These are phyloP conservation scores for Oscheius sp. DNA, from an alignment of 1,140 invertebrate genomes.

Conservation along the genomic window DNA sequence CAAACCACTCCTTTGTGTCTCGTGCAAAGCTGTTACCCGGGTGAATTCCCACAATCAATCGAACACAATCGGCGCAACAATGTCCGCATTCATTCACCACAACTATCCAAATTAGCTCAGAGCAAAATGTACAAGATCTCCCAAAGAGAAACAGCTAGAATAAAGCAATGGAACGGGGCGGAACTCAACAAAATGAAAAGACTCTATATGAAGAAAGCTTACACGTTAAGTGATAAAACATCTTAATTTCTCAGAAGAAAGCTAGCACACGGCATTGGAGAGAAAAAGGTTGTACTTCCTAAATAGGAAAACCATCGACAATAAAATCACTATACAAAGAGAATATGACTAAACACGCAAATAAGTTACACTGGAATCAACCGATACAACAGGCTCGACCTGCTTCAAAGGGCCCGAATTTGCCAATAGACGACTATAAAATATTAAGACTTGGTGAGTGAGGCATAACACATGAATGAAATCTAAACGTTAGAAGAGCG, in stretches of 20 bases:
- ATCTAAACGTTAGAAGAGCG: no score
- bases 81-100: slow-evolving; percentile 6
- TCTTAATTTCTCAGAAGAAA: background rate
- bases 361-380: slow-evolving; percentile 11
- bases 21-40: no score
- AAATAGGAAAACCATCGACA: background rate
- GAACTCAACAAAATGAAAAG: background rate
- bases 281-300: background rate
- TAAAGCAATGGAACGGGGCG: background rate
- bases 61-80: no score
- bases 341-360: background rate
- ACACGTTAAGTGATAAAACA: slow-evolving; percentile 1
- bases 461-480: no score
- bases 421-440: no score
- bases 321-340: background rate
- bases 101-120: background rate
- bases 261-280: background rate
- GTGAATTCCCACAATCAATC: no score
- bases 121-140: background rate
- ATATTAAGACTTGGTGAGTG: no score
- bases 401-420: slow-evolving; percentile 6
- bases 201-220: no score
- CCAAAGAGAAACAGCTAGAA: background rate
- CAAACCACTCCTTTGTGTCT: no score
- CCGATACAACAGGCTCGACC: background rate